A percentile compares a stretch with the other conserved stretches of the same genome.
Evolutionary conservation across 2,888 invertebrate species (phyloP).

Genomic region (Helleia helle): DNA sequence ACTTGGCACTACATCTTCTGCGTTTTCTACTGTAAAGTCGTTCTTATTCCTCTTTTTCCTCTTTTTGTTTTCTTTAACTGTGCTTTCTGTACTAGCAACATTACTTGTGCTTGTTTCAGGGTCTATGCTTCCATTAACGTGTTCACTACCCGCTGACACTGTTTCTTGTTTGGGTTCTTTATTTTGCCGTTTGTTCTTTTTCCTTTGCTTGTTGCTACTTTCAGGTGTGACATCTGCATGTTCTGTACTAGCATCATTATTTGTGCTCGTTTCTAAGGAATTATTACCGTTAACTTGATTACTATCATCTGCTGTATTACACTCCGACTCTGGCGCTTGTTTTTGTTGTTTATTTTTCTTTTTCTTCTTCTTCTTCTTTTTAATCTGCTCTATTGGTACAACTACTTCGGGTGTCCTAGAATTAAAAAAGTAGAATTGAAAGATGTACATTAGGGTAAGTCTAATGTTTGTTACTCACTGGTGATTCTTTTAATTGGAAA

Average conservation of each 20-base stretch:
- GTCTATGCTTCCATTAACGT: constrained; percentile 6
- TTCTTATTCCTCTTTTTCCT: constrained; percentile 36
- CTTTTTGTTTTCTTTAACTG: constrained; percentile 18
- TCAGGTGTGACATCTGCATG: constrained; percentile 15
- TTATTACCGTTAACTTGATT: constrained; percentile 9
- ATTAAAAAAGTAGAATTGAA: neutral
- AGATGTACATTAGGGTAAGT: too few relatives aligned
- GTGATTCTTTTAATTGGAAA: too few relatives aligned
- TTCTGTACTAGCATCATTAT: constrained; percentile 11
- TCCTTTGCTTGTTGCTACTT: constrained; percentile 16
- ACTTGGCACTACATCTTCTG: constrained; percentile 31
- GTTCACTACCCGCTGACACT: constrained; percentile 2
- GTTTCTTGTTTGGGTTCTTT: constrained; percentile 14
- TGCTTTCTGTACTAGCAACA: constrained; percentile 9
- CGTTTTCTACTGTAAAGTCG: constrained; percentile 33
- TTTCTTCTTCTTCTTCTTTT: constrained; percentile 57
- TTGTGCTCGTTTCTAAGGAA: constrained; percentile 15
- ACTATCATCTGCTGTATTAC: constrained; percentile 15
- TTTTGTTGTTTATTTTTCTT: constrained; percentile 39
- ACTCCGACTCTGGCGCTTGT: constrained; percentile 25
- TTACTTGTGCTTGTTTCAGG: neutral
- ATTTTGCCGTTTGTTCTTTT: constrained; percentile 16
- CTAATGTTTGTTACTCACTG: too few relatives aligned
- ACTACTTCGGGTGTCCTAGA: constrained; percentile 51
- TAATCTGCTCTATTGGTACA: constrained; percentile 39